These are phyloP conservation scores for Limenitis arthemis DNA, from an alignment of 2,888 invertebrate genomes.

Conservation along the genomic window DNA sequence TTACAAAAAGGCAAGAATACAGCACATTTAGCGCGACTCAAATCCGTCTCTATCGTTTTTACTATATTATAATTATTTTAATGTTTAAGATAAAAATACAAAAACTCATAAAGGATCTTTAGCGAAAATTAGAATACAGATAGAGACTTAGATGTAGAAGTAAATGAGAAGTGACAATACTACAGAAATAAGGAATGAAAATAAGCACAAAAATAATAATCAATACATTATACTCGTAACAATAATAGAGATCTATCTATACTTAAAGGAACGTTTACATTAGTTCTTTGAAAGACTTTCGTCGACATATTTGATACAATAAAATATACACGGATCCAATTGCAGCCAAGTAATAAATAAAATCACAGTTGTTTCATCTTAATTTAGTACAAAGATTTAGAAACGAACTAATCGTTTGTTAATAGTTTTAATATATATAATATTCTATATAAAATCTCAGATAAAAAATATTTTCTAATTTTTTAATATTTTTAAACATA, in stretches of 20 bases:
- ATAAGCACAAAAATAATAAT: constrained; percentile 12
- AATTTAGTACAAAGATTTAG: constrained; percentile 53
- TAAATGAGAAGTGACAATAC: neutral
- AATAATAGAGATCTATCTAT: constrained; percentile 67
- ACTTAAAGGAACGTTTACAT: constrained; percentile 67
- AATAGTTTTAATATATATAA: constrained; percentile 33
- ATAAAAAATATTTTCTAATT: constrained; percentile 42
- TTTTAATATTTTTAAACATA: constrained; percentile 65
- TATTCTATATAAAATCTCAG: constrained; percentile 51
- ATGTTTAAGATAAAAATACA: no score
- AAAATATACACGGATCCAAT: constrained; percentile 34
- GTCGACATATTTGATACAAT: constrained; percentile 24
- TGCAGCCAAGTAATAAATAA: constrained; percentile 62
- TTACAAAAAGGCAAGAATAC: no score
- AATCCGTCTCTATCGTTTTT: no score
- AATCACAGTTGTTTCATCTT: constrained; percentile 66
- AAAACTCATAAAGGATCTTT: no score
- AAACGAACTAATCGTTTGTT: constrained; percentile 28
- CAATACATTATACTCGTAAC: constrained; percentile 48
- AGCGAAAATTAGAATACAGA: no score
- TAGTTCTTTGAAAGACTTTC: constrained; percentile 54
- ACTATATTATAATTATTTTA: no score
- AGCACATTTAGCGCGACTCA: no score
- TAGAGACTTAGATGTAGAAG: neutral
- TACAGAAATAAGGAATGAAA: neutral